Base-by-base conservation (phyloP, 2,888 invertebrate species). In the Leptopterna dolabrata region DNA sequence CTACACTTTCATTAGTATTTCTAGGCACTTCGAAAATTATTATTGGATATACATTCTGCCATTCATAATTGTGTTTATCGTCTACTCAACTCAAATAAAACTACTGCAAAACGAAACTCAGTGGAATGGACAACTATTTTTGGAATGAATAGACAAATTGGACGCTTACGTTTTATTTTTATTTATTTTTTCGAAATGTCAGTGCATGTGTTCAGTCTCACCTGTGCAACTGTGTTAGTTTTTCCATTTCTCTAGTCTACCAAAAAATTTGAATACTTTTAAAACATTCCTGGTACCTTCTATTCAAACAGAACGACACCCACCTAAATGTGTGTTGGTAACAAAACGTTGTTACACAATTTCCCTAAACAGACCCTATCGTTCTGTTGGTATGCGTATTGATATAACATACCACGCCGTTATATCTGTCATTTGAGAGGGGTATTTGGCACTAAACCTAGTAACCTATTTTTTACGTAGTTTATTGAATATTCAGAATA, bases 181-280 rank as follows among this genome's bases (percentile, higher is more conserved):
- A 29, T 71, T 71, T 71, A 71, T 73, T 73, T 36, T 73, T 41
- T 16, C 73, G 19, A 73, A 73, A 30, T 73, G 30, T 19, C 73
- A 73, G 6, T 73, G 73, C 73, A 73, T 73, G 73, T 36, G 30
- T 73, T 16, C 73, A 73, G 73, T 73, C 73, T 73, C 73, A 73
- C 73, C 73, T 36, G 36, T 36, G 73, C 63, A 63, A 63, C 63
- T 24, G 24, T 63, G 63, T 73, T 73, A 41, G 30, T 36, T 73
- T 73, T 73, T 41, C 30, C 73, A 73, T 73, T 73, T 73, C 9
- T 63, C 27, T 63, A 63, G 63, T 63, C 13, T 63, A 63, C 63
- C 63, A 24, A 63, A 24, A 24, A 24, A 11, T 63, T 2, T 63
- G 24, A 63, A 63, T 63, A 63, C 63, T 24, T 19, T 55, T n/a